phyloP scores from a whole-genome alignment of 2,113 vertebrate species.

The Noctilio leporinus region DNA sequence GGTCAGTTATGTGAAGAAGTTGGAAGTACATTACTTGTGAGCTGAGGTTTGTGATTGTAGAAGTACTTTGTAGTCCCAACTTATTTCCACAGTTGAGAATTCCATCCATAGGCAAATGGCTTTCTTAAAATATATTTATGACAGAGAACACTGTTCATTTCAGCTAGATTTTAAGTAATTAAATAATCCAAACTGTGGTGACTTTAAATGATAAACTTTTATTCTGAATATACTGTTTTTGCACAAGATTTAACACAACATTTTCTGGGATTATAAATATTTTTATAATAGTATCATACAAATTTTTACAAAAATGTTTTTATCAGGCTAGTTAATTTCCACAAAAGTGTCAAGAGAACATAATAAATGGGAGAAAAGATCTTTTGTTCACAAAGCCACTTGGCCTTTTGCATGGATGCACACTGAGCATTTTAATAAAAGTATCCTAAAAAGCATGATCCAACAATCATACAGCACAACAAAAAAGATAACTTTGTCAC shows the following conservation, averaged over 20 bases:
- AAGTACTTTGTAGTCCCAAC: neutral
- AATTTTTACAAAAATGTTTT: slow-evolving; percentile 98
- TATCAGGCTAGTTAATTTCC: slow-evolving; percentile 92
- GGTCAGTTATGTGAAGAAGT: neutral
- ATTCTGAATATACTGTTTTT: slow-evolving; percentile 99
- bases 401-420: slow-evolving; percentile 77
- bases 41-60: neutral
- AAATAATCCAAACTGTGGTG: slow-evolving; percentile 54
- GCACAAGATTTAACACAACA: slow-evolving; percentile 95
- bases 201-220: slow-evolving; percentile 95
- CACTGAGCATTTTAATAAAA: slow-evolving; percentile 80
- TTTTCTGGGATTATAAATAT: slow-evolving; percentile 94
- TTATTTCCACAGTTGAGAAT: neutral
- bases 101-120: neutral
- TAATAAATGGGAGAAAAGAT: slow-evolving; percentile 85
- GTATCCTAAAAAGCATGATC: slow-evolving; percentile 82
- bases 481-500: slow-evolving; percentile 71
- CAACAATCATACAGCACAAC: slow-evolving; percentile 79
- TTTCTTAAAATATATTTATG: neutral
- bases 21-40: neutral
- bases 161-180: neutral
- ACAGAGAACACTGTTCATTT: neutral
- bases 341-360: slow-evolving; percentile 97
- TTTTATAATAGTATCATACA: slow-evolving; percentile 96
- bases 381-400: slow-evolving; percentile 71